phyloP scores from a whole-genome alignment of 2,888 invertebrate species.

The Ctenicera cuprea region DNA sequence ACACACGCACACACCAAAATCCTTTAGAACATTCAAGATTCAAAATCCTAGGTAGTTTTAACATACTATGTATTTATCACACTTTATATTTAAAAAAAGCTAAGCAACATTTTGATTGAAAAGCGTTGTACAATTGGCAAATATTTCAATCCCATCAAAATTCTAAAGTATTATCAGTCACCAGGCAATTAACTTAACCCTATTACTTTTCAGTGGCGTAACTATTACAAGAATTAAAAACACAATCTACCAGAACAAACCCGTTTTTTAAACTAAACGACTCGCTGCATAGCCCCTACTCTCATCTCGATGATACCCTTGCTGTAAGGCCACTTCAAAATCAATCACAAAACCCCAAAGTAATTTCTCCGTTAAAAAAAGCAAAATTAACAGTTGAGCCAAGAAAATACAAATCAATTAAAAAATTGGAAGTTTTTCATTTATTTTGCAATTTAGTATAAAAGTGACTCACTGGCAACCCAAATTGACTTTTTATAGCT shows the following conservation, averaged over 20 bases:
- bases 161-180: conserved; percentile 46
- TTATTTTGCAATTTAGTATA: too few species aligned
- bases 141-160: conserved; percentile 44
- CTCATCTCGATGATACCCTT: not conserved
- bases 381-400: too few species aligned
- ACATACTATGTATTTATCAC: conserved; percentile 57
- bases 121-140: conserved; percentile 50
- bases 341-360: not conserved
- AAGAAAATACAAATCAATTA: too few species aligned
- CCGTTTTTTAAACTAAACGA: too few species aligned
- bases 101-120: conserved; percentile 60
- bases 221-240: conserved; percentile 8
- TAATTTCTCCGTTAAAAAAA: too few species aligned
- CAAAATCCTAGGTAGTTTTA: conserved; percentile 39
- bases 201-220: conserved; percentile 34
- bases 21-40: conserved; percentile 32
- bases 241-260: not conserved
- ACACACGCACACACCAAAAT: conserved; percentile 21
- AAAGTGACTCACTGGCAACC: too few species aligned
- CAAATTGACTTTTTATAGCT: too few species aligned
- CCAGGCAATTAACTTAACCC: conserved; percentile 37
- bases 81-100: conserved; percentile 57
- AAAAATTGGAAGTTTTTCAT: too few species aligned
- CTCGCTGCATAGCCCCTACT: not conserved
- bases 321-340: not conserved